Conservation (phyloP, 2,888 invertebrate species). For the Lypha dubia region DNA sequence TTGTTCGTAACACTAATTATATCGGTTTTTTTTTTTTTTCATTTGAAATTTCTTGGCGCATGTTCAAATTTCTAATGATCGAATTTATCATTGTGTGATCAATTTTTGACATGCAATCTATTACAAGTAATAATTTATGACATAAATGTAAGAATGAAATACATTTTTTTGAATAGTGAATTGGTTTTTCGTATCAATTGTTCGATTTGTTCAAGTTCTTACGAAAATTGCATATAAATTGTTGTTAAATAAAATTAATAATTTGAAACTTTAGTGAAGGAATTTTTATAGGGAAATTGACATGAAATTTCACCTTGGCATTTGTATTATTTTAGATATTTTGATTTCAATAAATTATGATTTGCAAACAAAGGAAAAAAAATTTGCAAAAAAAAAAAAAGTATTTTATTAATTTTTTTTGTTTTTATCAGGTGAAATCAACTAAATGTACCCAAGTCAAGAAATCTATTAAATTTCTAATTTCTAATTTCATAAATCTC, state of each 20-base stretch:
- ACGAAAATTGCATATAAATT: conserved; percentile 64
- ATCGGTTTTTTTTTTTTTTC: conserved; percentile 19
- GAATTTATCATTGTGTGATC: conserved; percentile 27
- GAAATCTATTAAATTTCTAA: too few species aligned
- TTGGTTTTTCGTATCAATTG: conserved; percentile 16
- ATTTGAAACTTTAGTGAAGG: background rate
- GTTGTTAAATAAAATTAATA: conserved; percentile 16
- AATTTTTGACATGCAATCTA: conserved; percentile 67
- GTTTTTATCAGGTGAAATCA: background rate
- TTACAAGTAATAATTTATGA: conserved; percentile 69
- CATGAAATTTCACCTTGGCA: background rate
- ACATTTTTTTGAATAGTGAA: too few species aligned
- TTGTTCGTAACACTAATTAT: conserved; percentile 54
- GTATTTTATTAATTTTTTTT: too few species aligned
- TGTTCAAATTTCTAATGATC: conserved; percentile 65
- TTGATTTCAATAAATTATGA: background rate
- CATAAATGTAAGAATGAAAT: too few species aligned
- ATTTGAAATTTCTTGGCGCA: conserved; percentile 51
- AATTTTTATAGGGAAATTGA: conserved; percentile 36
- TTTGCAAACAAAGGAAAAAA: too few species aligned
- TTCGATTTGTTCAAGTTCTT: conserved; percentile 26
- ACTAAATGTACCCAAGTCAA: too few species aligned
- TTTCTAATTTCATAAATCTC: conserved; percentile 17
- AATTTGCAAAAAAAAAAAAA: conserved; percentile 25
- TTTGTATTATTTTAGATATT: background rate